Conservation (phyloP, 2,888 invertebrate genomes). For the Bombyx huttoni region DNA sequence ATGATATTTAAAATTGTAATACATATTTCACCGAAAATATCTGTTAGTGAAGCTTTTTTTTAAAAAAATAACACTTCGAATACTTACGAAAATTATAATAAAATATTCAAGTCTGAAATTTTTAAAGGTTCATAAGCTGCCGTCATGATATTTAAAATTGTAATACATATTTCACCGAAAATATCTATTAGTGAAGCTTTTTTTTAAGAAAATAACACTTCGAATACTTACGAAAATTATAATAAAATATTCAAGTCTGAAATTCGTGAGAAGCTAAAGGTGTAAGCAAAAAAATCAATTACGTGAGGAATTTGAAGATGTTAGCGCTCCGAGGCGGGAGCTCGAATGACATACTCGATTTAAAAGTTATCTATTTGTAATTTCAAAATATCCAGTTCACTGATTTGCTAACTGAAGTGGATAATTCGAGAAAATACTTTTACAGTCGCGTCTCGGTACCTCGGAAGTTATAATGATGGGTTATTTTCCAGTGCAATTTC, state of each 20-base stretch:
- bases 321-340: neutral
- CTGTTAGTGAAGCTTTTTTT: neutral
- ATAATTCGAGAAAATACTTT: neutral
- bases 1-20: too few species aligned
- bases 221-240: neutral
- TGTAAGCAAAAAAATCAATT: constrained; percentile 4
- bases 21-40: too few species aligned
- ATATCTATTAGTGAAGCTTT: neutral
- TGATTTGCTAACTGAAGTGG: constrained; percentile 1
- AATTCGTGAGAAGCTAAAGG: constrained; percentile 1
- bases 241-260: neutral
- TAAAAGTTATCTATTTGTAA: neutral
- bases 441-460: neutral
- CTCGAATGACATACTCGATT: neutral
- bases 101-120: neutral
- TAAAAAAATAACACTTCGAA: neutral
- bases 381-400: constrained; percentile 3
- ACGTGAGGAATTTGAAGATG: neutral
- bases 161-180: too few species aligned
- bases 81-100: neutral
- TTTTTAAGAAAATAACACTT: neutral
- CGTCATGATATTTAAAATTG: too few species aligned
- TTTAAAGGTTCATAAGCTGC: too few species aligned
- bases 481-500: neutral
- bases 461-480: neutral